Evolutionary conservation across 2,797 vertebrate genomes (phyloP).

Genomic region (Lepilemur septentrionalis): DNA sequence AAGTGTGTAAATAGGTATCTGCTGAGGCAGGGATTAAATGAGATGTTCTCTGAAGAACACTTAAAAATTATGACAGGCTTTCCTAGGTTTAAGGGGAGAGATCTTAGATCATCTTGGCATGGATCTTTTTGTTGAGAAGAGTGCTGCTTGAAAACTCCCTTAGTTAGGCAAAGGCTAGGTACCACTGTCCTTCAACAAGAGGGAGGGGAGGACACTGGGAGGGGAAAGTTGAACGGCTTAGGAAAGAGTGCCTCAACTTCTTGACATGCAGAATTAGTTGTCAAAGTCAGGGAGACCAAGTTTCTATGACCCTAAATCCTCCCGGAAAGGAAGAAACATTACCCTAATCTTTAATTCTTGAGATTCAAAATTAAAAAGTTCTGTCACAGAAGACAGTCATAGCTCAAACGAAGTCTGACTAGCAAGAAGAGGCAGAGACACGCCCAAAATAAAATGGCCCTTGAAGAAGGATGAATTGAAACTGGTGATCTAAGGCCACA

Average conservation of each 20-base stretch:
- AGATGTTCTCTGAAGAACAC: neutral
- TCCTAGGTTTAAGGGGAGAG: neutral
- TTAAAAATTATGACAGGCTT: neutral
- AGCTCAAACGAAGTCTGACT: neutral
- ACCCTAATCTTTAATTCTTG: neutral
- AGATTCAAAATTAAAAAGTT: neutral
- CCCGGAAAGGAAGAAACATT: neutral
- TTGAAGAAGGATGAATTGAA: neutral
- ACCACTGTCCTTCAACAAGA: neutral
- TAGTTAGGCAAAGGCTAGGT: neutral
- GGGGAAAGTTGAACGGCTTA: neutral
- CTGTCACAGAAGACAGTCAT: neutral
- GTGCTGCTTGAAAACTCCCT: neutral
- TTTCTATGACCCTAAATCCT: neutral
- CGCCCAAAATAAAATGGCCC: neutral
- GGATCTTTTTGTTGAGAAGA: neutral
- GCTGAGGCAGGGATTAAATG: neutral
- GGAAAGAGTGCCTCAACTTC: neutral
- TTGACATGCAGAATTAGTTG: slow-evolving; percentile 12
- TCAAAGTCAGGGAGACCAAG: neutral
- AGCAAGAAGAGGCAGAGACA: neutral
- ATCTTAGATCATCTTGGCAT: neutral
- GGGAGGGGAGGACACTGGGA: neutral
- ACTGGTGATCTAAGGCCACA: neutral
- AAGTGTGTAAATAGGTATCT: neutral